Base-by-base conservation (phyloP, 2,888 invertebrate genomes). In the Mallateleia sp. region DNA sequence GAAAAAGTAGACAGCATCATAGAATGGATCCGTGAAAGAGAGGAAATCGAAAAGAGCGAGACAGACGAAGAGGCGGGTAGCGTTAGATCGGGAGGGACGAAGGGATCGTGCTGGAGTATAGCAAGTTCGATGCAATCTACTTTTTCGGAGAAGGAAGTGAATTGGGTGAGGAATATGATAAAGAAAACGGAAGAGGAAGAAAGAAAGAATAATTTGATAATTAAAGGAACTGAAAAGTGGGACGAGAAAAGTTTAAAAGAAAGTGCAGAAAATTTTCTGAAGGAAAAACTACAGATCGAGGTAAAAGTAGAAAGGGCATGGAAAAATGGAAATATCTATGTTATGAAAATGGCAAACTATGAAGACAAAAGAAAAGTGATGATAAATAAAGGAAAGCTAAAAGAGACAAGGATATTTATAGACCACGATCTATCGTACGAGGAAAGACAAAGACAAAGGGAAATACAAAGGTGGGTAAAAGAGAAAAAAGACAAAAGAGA, bases 331-430 rank as follows among this genome's bases (percentile, higher is more conserved):
- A 47, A 50, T 3, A 45, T 45, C 1, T 50, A 24, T 25, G 62
- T 62, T 2, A 9, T 62, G 62, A 47, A 28, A 34, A n/a, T 32
- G 75, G 71, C 22, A 25, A 14, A 11, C 54, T 52, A 6, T 54
- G 20, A 28, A 24, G 62, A 25, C 62, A 78, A 54, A 60, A 42
- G 22, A 83, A 52, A 15, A 58, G 28, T 50, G 5, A 18, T 50
- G 20, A 11, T 18, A 22, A 7, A 20, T 18, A 50, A 50, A 18
- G 22, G 50, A 7, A 50, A 18, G 11, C 11, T 50, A 20, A 50
- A 38, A 14, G 38, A 38, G 7, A 38, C 38, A 38, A 7, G 38
- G 2, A 38, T 11, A 11, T 38, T 38, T 38, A 38, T 38, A 38
- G 38, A 38, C 14, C 38, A 38, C 7, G 38, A 38, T 14, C 14